phyloP scores from a whole-genome alignment of 2,888 invertebrate species.

The Seladonia tumulorum region DNA sequence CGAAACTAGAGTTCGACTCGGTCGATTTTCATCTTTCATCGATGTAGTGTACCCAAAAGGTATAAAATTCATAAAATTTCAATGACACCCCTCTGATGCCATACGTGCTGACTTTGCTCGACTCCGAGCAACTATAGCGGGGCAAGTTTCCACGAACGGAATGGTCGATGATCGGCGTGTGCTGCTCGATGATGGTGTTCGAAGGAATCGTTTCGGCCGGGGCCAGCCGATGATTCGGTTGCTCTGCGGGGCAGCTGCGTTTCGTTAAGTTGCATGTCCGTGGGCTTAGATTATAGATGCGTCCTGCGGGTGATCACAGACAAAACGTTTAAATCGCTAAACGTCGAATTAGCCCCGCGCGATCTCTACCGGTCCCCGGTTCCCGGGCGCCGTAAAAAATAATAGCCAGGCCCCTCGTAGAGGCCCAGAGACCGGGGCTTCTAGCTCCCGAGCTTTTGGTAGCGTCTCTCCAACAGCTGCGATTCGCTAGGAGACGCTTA shows the following conservation, averaged over 20 bases:
- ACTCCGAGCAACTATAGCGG: background rate
- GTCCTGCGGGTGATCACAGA: constrained; percentile 81
- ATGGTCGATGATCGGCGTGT: background rate
- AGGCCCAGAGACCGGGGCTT: constrained; percentile 60
- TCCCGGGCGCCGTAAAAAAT: constrained; percentile 76
- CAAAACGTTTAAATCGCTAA: constrained; percentile 83
- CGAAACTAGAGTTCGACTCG: too few species aligned
- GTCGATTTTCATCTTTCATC: too few species aligned
- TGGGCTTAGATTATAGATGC: constrained; percentile 80
- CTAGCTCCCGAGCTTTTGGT: constrained; percentile 68
- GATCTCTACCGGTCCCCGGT: constrained; percentile 53
- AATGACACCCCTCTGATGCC: too few species aligned
- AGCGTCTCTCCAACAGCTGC: constrained; percentile 65
- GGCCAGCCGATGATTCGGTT: constrained; percentile 41
- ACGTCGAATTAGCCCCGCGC: constrained; percentile 80
- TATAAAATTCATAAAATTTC: too few species aligned
- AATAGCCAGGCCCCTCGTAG: constrained; percentile 69
- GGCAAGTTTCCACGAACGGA: background rate
- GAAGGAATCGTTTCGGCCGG: background rate
- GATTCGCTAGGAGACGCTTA: constrained; percentile 31
- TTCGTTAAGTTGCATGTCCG: constrained; percentile 77
- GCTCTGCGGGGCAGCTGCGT: constrained; percentile 77
- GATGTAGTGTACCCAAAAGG: too few species aligned
- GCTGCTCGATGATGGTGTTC: background rate
- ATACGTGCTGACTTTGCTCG: too few species aligned